Evolutionary conservation across 37 sponge, comb jelly and placozoan genomes (phyloP), one percentile per base, ranked within the genome.

Genomic region (Aplysina aerophoba): DNA sequence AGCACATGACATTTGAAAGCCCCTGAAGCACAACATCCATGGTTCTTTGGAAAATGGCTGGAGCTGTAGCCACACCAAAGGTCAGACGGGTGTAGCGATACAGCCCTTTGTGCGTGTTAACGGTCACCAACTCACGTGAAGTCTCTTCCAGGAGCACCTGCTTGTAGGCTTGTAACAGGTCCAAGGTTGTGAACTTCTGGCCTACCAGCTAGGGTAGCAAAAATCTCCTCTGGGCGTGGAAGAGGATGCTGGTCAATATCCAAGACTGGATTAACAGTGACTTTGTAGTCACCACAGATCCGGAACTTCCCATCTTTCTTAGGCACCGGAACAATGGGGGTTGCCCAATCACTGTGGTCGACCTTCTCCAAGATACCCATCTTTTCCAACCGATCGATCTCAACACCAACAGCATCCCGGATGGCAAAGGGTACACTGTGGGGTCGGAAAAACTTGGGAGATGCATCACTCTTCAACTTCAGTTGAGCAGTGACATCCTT

Each of bases 261-360:
- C 8, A 81, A 40, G 12, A 24, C 11, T 1, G 61, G 22, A 56
- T 82, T 81, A 20, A 83, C 36, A 5, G 88, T 88, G 41, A 63
- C 83, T 44, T 88, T 88, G 58, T 79, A 86, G 87, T 86, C 87
- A 0, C 85, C 85, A 85, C 85, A 85, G 13, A 85, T 0, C 28
- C 85, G 37, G n/a, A 79, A 24, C 15, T 4, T 55, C 8, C 80
- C 80, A 31, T 79, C 30, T 13, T 4, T 13, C 57, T 79, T 79
- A 6, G 57, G 55, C 6, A 79, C 80, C 13, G 80, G 55, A 25
- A 87, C 87, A 4, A 87, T 38, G 11, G 87, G 87, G 0, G 82
- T 73, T 20, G 87, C 87, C 87, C 82, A 81, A 50, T 69, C 74
- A 72, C 82, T 81, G 74, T 69, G 40, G 1, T 36, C 31, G 16